Evolutionary conservation across 2,113 vertebrate genomes (phyloP).

Genomic region (Amblyornis subalaris): DNA sequence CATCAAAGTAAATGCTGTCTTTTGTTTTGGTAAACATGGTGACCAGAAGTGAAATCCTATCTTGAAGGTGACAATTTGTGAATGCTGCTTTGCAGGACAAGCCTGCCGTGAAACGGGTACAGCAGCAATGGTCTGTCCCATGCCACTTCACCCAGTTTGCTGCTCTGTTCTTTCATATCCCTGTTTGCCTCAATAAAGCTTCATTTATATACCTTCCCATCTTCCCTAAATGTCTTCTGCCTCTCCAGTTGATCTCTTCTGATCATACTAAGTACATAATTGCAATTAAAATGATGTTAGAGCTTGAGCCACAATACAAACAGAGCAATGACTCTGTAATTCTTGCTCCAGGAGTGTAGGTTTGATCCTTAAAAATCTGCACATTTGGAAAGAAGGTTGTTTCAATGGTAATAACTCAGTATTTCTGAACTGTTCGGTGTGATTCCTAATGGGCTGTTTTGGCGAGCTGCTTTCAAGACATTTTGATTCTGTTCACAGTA

Average conservation of each 20-base stretch:
- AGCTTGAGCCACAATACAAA: not conserved
- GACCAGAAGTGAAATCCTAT: not conserved
- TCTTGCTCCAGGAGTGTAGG: not conserved
- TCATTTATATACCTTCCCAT: not conserved
- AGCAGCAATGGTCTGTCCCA: not conserved
- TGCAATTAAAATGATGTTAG: not conserved
- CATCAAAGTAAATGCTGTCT: not conserved
- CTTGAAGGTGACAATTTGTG: not conserved
- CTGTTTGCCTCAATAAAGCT: not conserved
- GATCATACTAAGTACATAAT: not conserved
- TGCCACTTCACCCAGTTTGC: not conserved
- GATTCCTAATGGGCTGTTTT: not conserved
- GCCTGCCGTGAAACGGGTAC: fast-evolving
- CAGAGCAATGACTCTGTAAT: not conserved
- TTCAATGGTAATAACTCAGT: not conserved
- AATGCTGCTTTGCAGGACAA: not conserved
- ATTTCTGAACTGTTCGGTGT: not conserved
- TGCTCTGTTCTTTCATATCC: not conserved
- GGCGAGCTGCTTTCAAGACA: not conserved
- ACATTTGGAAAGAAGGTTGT: not conserved
- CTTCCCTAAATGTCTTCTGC: not conserved
- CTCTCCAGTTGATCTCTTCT: not conserved
- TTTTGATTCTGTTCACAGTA: slow-evolving; percentile 27
- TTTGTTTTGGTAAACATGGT: not conserved
- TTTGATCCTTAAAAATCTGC: not conserved